These are phyloP conservation scores for Eupithecia abbreviata DNA, from an alignment of 2,888 invertebrate species.

Conservation along the genomic window DNA sequence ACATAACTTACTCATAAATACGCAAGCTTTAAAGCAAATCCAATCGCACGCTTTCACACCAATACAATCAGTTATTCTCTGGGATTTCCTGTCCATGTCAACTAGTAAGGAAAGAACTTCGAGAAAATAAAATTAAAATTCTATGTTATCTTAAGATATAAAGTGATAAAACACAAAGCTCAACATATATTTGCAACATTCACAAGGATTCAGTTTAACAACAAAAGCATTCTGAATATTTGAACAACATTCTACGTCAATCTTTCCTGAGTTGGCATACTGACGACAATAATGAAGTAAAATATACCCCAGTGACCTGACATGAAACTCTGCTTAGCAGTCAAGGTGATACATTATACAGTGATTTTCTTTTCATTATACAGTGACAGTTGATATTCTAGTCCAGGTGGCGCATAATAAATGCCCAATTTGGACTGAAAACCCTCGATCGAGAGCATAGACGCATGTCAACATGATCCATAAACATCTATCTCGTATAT, in stretches of 20 bases:
- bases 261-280: constrained; percentile 21
- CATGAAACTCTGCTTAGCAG: constrained; percentile 33
- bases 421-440: constrained; percentile 22
- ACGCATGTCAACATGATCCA: constrained; percentile 26
- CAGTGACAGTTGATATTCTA: constrained; percentile 13
- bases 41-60: background rate
- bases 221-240: constrained; percentile 16
- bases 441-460: constrained; percentile 28
- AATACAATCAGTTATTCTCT: constrained; percentile 6
- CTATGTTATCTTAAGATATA: background rate
- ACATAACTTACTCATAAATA: background rate
- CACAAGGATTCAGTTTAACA: background rate
- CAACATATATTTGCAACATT: background rate
- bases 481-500: constrained; percentile 38
- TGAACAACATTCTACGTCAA: constrained; percentile 22
- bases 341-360: constrained; percentile 40
- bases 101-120: background rate
- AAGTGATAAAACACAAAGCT: background rate
- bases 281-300: constrained; percentile 22
- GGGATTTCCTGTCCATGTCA: background rate
- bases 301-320: constrained; percentile 36
- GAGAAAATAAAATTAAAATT: background rate
- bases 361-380: constrained; percentile 11
- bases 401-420: constrained; percentile 35
- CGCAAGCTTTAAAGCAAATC: background rate